A percentile compares a stretch with the other conserved stretches of the same genome.
Conservation (phyloP, 2,888 invertebrate species). For the Metopia argyrocephala region DNA sequence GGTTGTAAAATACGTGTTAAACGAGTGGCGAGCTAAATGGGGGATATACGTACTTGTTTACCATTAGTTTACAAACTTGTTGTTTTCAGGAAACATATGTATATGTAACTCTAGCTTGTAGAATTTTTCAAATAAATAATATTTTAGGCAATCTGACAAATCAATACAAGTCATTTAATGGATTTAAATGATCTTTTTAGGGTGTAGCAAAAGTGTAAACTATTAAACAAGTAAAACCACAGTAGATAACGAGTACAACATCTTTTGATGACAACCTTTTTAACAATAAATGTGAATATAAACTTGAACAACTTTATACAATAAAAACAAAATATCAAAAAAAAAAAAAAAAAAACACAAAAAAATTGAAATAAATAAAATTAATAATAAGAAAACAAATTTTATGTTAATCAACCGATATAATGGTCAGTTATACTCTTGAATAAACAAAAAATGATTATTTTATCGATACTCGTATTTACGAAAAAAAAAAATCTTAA, state of each 20-base stretch:
- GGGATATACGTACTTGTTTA: no score
- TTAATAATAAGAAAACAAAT: conserved; percentile 19
- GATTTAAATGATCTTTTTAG: background rate
- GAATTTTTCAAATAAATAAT: no score
- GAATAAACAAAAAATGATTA: conserved; percentile 11
- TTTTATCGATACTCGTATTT: conserved; percentile 32
- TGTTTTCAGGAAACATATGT: no score
- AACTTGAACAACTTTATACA: conserved; percentile 48
- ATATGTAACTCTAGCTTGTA: no score
- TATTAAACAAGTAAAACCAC: conserved; percentile 5
- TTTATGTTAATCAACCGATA: conserved; percentile 55
- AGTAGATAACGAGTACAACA: conserved; percentile 18
- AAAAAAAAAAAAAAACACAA: conserved; percentile 32
- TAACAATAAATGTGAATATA: conserved; percentile 1
- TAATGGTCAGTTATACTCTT: conserved; percentile 11
- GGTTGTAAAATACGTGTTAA: no score
- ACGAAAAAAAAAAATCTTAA: conserved; percentile 35
- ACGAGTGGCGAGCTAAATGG: no score
- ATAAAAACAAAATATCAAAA: conserved; percentile 6
- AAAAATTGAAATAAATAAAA: conserved; percentile 24
- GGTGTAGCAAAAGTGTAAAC: conserved; percentile 5
- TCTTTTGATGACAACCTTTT: conserved; percentile 29
- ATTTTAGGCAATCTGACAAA: no score
- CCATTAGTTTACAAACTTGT: no score
- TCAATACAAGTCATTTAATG: background rate